Percentiles rank a stretch among this genome's conserved stretches.
Evolutionary conservation across 2,888 invertebrate species (phyloP).

Genomic region (Anagyrus pseudococci): DNA sequence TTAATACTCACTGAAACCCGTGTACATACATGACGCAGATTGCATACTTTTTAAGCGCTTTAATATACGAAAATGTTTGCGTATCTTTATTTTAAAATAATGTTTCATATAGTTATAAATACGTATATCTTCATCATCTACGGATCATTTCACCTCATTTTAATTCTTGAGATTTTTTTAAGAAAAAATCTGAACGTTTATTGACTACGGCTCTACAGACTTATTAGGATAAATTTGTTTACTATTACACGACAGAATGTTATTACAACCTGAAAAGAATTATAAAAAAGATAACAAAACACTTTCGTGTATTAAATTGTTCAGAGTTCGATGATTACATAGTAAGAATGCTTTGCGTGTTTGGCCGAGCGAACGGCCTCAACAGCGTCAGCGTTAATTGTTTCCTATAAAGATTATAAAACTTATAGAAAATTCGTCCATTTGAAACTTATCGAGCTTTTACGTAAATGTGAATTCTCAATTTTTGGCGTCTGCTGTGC

Average conservation of each 20-base stretch:
- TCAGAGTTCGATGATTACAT: conserved; percentile 7
- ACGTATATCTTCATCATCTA: too few relatives aligned
- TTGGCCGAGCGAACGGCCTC: conserved; percentile 18
- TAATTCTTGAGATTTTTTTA: not conserved
- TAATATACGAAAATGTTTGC: conserved; percentile 14
- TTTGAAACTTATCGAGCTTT: conserved; percentile 57
- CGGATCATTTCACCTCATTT: not conserved
- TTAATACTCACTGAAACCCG: conserved; percentile 23
- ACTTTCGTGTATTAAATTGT: conserved; percentile 21
- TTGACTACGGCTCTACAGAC: too few relatives aligned
- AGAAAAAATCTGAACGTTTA: too few relatives aligned
- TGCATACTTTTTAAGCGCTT: conserved; percentile 21
- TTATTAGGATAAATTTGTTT: too few relatives aligned
- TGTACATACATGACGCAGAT: conserved; percentile 29
- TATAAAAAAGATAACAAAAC: conserved; percentile 3
- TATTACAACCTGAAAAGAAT: not conserved
- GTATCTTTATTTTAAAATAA: conserved; percentile 1
- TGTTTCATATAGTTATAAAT: too few relatives aligned
- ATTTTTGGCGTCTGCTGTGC: conserved; percentile 25
- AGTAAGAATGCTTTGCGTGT: conserved; percentile 27
- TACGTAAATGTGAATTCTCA: conserved; percentile 44
- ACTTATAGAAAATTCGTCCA: conserved; percentile 53
- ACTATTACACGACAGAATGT: not conserved
- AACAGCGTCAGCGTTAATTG: conserved; percentile 18
- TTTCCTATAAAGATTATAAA: conserved; percentile 28